phyloP scores from a whole-genome alignment of 2,113 vertebrate genomes.

The Pleuronectes platessa region DNA sequence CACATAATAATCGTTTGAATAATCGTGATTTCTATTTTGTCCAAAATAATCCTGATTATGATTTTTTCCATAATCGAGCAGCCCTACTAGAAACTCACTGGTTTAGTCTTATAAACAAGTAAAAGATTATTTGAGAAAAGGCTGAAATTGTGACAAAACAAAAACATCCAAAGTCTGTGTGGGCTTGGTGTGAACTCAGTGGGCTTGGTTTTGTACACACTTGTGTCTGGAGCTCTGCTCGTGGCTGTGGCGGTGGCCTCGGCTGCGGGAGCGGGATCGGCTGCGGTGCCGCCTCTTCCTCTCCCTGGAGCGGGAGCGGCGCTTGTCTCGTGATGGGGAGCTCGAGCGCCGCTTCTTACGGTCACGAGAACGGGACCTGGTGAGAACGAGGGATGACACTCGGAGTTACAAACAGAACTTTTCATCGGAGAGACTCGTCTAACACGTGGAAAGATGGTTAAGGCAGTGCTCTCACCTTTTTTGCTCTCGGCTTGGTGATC shows the following conservation, averaged over 20 bases:
- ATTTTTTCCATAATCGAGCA: too few species aligned
- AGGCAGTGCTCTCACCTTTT: constrained; percentile 71
- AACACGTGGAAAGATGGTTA: neutral
- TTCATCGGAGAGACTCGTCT: neutral
- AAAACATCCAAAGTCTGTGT: neutral
- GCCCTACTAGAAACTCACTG: too few species aligned
- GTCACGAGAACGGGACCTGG: constrained; percentile 92
- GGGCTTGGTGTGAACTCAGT: neutral
- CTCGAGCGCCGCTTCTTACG: constrained; percentile 86
- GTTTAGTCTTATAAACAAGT: neutral
- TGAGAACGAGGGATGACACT: neutral
- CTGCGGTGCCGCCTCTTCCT: constrained; percentile 90
- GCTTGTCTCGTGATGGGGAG: constrained; percentile 86
- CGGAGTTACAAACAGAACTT: neutral
- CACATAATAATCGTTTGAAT: too few species aligned
- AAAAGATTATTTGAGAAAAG: neutral
- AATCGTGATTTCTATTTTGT: too few species aligned
- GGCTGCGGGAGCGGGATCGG: constrained; percentile 89
- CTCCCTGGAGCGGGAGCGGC: constrained; percentile 88
- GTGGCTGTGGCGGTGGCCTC: constrained; percentile 88
- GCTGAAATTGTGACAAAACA: neutral
- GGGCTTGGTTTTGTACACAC: constrained; percentile 65
- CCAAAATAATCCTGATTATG: too few species aligned
- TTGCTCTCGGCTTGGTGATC: constrained; percentile 91
- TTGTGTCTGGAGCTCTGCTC: constrained; percentile 91